Evolutionary conservation across 2,888 invertebrate species (phyloP), one percentile per base, ranked within the genome.

Genomic region (Hypsopygia costalis): DNA sequence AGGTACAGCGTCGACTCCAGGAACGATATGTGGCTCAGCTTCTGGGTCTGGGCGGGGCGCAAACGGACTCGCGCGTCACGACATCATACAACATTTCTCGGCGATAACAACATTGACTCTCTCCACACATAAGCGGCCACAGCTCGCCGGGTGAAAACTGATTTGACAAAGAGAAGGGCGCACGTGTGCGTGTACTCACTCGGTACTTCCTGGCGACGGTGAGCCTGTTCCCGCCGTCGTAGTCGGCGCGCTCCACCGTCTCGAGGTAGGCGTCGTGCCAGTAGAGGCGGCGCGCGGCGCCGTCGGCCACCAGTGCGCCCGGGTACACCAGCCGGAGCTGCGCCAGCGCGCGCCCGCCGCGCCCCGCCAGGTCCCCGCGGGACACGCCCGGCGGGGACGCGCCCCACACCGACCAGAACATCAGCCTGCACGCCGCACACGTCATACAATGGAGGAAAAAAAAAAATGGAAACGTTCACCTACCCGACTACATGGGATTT

Each of bases 261-360:
- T 95, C 95, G 58, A 95, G 89, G 79, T 94, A 95, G 5, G 92
- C 91, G 78, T 96, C 96, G 40, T 93, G 92, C 95, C 95, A 95
- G 79, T 94, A 95, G 11, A 95, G 90, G 61, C 91, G 90, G 59
- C 92, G 89, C 36, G 91, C 91, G 27, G 94, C 91, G 52, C 91
- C 91, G 82, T 96, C 96, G 36, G 94, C 89, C 10, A 94, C 88
- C 22, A 95, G 88, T 41, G 93, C 93, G 54, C 91, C 90, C 0
- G 95, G 95, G 81, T 95, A 95, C 50, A 95, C 94, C 45, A 96
- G 94, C 73, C 93, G 92, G 34, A 90, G 89, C 35, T 86, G 77
- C 3, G 93, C 93, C 47, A 96, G 72, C n/a, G 85, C 62, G 32
- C 75, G 86, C 40, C 92, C 82, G 51, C 85, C 90, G n/a, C 76